Base-by-base conservation (phyloP, 2,888 invertebrate genomes). In the Unio delphinus region DNA sequence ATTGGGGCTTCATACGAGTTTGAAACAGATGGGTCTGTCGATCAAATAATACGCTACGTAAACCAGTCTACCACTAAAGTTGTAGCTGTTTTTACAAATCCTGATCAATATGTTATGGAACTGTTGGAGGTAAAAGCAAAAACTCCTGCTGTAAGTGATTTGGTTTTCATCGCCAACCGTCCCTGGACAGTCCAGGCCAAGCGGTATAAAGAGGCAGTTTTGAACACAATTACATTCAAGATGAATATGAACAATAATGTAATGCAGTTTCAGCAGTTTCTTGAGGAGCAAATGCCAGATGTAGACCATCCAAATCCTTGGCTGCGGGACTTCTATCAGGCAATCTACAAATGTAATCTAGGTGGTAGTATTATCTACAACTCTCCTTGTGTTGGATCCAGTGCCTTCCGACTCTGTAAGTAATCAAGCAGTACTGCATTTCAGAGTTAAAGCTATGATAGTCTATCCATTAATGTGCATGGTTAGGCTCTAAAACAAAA, bases 11-110 rank as follows among this genome's bases (percentile, higher is more conserved):
- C 80, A 8, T 84, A 83, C 67, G 86, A 87, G 64, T 84, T 87
- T 74, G 80, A 69, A 8, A 85, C 85, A 1, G 86, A 86, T 68
- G 86, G 86, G 2, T 72, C 73, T 55, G 74, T 75, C 26, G 72
- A 78, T 4, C 76, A 79, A 15, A 79, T 88, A 45, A 70, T 86
- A 55, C 63, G 72, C 8, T 81, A 82, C 23, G 78, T 88, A n/a
- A 67, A 72, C 0, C 69, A 74, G 11, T 83, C 84, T 23, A 79
- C 82, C 2, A 86, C 86, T 0, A 73, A 80, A 45, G 79, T 87
- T 30, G 87, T 88, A 11, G 84, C 85, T 11, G 84, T 87, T 1
- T 87, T 87, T 67, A 74, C 83, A 0, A 82, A 82, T 23, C 81
- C 83, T 7, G 81, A 84, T 54, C 61, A 61, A 11, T 79, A 86